Evolutionary conservation across 2,888 invertebrate species (phyloP).

Genomic region (Drosophila prolongata): DNA sequence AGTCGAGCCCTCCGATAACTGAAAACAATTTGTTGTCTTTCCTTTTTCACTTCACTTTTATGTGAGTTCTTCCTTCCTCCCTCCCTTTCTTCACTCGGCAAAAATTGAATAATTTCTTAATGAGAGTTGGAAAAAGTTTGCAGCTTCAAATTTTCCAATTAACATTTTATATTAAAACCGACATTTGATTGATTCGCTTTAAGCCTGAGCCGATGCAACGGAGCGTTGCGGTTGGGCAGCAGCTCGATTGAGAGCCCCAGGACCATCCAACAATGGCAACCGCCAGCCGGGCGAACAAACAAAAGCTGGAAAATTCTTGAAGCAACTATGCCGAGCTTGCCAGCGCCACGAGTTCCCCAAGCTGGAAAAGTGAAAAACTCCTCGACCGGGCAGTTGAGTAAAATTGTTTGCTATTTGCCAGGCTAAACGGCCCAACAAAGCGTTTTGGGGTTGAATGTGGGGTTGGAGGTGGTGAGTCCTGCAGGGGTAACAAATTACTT

Average conservation of each 20-base stretch:
- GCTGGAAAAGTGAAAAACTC: constrained; percentile 12
- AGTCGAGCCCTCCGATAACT: constrained; percentile 49
- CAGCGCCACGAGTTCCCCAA: constrained; percentile 19
- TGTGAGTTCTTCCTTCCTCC: background rate
- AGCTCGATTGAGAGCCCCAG: background rate
- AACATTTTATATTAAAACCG: constrained; percentile 72
- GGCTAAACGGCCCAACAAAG: constrained; percentile 75
- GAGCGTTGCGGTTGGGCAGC: constrained; percentile 26
- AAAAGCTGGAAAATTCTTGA: constrained; percentile 77
- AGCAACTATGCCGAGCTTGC: constrained; percentile 67
- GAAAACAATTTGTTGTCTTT: constrained; percentile 70
- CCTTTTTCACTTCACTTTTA: constrained; percentile 26
- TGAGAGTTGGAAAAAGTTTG: constrained; percentile 57
- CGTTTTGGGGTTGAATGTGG: constrained; percentile 4
- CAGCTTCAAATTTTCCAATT: constrained; percentile 64
- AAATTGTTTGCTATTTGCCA: constrained; percentile 74
- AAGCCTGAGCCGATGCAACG: constrained; percentile 46
- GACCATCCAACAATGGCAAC: constrained; percentile 41
- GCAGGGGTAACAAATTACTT: constrained; percentile 73
- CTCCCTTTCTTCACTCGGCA: background rate
- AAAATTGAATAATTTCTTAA: constrained; percentile 69
- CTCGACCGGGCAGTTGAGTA: constrained; percentile 42
- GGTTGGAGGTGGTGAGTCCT: constrained; percentile 1
- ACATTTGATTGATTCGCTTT: constrained; percentile 75
- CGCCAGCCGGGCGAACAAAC: constrained; percentile 52